phyloP scores from a whole-genome alignment of 2,888 invertebrate genomes.

The Rhorus exstirpatorius region DNA sequence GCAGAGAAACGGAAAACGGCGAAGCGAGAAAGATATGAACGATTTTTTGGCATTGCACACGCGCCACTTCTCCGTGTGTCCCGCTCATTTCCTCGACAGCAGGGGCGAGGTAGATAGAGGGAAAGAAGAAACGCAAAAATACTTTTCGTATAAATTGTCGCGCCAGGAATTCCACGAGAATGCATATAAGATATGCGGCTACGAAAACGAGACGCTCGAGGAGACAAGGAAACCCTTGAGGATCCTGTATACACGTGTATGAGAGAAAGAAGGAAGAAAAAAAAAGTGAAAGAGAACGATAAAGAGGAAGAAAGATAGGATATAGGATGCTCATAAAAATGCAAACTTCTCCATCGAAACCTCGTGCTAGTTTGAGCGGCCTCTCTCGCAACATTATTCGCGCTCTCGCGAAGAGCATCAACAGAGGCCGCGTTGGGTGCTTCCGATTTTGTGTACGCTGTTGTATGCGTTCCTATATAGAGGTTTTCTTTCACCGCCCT shows the following conservation, averaged over 20 bases:
- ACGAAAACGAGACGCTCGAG: constrained; percentile 53
- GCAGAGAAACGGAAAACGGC: constrained; percentile 11
- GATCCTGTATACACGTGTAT: constrained; percentile 26
- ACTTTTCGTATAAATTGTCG: constrained; percentile 83
- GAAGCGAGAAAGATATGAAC: constrained; percentile 58
- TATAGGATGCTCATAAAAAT: constrained; percentile 79
- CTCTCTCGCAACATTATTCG: constrained; percentile 34
- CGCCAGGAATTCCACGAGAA: constrained; percentile 78
- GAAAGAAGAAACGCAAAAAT: constrained; percentile 74
- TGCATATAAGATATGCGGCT: constrained; percentile 59
- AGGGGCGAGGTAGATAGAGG: constrained; percentile 2
- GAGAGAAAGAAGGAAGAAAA: not conserved
- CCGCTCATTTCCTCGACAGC: constrained; percentile 44
- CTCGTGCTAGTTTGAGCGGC: constrained; percentile 51
- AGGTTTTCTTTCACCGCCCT: constrained; percentile 55
- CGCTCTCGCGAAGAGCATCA: constrained; percentile 23
- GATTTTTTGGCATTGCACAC: constrained; percentile 74
- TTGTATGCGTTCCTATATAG: constrained; percentile 42
- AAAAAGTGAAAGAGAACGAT: not conserved
- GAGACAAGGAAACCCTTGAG: constrained; percentile 41
- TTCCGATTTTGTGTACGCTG: constrained; percentile 41
- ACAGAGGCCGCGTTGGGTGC: constrained; percentile 44
- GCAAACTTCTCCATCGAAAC: constrained; percentile 79
- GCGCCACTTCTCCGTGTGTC: constrained; percentile 44
- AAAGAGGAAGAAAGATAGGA: not conserved